Evolutionary conservation across 2,113 vertebrate genomes (phyloP).

Genomic region (rat (Rattus norvegicus)): GRCr8 NC_086028.1:103069501-103070000

Average conservation of each 20-base stretch:
- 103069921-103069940: rapidly evolving
- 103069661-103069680: neutral
- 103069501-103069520: neutral
- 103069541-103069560: neutral
- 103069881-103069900: too few species aligned
- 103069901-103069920: too few species aligned
- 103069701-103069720: too few species aligned
- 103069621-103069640: neutral
- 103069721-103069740: neutral
- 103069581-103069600: neutral
- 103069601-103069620: neutral
- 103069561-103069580: neutral
- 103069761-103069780: neutral
- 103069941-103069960: neutral
- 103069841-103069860: neutral
- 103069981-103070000: too few species aligned
- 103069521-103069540: neutral
- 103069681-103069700: neutral
- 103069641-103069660: neutral
- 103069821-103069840: neutral
- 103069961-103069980: neutral
- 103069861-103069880: neutral
- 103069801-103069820: neutral
- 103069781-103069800: neutral
- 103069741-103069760: too few species aligned